Evolutionary conservation across 2,797 vertebrate genomes (phyloP).

Genomic region (Aulostomus chinensis): DNA sequence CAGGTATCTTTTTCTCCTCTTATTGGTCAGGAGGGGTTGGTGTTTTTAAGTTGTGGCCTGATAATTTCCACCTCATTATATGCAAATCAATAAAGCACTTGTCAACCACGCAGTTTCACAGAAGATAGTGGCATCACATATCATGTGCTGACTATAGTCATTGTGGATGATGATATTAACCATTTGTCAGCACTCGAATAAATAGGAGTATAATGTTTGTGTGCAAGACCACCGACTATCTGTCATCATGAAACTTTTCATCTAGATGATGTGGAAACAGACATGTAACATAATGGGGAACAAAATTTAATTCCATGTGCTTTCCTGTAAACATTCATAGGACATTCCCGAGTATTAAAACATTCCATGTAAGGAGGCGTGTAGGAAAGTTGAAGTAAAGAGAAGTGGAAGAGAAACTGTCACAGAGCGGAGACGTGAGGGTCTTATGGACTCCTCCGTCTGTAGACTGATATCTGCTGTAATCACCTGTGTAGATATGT

Average conservation of each 20-base stretch:
- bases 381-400: constrained; percentile 17
- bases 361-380: constrained; percentile 66
- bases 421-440: not conserved
- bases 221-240: constrained; percentile 30
- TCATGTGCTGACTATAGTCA: constrained; percentile 35
- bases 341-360: constrained; percentile 60
- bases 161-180: constrained; percentile 29
- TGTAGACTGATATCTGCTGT: constrained; percentile 34
- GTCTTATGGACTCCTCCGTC: constrained; percentile 6
- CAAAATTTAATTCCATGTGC: constrained; percentile 25
- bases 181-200: constrained; percentile 24
- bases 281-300: constrained; percentile 3
- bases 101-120: constrained; percentile 23
- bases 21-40: too few species aligned
- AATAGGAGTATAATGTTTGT: constrained; percentile 31
- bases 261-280: constrained; percentile 15
- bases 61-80: constrained; percentile 60
- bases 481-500: constrained; percentile 31
- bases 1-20: constrained; percentile 23
- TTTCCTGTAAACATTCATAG: constrained; percentile 29
- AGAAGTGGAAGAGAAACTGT: constrained; percentile 18
- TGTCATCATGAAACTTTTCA: constrained; percentile 9
- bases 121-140: constrained; percentile 29
- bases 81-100: constrained; percentile 74
- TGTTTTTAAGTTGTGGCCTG: constrained; percentile 24